These are phyloP conservation scores for Meghimatium bilineatum DNA, from an alignment of 2,888 invertebrate species.

Conservation along the genomic window DNA sequence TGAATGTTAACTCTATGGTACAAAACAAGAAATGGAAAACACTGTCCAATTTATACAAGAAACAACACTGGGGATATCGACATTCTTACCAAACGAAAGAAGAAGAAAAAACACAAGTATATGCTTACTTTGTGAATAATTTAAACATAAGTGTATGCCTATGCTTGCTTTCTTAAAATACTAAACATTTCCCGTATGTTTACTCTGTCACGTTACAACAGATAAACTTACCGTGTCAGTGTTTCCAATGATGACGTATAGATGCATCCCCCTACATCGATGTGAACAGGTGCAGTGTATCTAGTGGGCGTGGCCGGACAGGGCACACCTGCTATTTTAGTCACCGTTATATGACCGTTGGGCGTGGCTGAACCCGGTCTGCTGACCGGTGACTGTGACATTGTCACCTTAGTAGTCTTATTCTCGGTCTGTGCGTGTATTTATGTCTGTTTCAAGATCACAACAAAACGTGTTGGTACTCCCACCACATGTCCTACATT, in stretches of 20 bases:
- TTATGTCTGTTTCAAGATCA: neutral
- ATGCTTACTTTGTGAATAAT: neutral
- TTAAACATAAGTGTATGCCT: neutral
- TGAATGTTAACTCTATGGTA: no score
- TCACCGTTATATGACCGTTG: conserved; percentile 79
- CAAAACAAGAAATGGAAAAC: no score
- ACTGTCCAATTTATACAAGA: no score
- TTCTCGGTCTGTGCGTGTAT: neutral
- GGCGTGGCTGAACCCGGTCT: conserved; percentile 61
- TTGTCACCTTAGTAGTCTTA: conserved; percentile 13
- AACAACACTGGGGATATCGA: no score
- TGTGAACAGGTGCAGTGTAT: conserved; percentile 96
- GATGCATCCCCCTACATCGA: conserved; percentile 97
- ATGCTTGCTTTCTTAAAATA: neutral
- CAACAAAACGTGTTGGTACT: no score
- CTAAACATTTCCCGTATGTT: neutral
- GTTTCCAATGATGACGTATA: conserved; percentile 97
- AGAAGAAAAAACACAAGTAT: no score
- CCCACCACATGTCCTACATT: no score
- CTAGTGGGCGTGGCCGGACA: conserved; percentile 94
- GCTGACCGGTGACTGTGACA: conserved; percentile 56
- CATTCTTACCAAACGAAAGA: no score
- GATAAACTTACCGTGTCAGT: conserved; percentile 86
- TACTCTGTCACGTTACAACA: neutral
- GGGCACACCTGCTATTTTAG: conserved; percentile 91